Percentiles rank a stretch among this genome's conserved stretches.
Conservation (phyloP, 2,888 invertebrate genomes). For the Mactromeris polynyma region DNA sequence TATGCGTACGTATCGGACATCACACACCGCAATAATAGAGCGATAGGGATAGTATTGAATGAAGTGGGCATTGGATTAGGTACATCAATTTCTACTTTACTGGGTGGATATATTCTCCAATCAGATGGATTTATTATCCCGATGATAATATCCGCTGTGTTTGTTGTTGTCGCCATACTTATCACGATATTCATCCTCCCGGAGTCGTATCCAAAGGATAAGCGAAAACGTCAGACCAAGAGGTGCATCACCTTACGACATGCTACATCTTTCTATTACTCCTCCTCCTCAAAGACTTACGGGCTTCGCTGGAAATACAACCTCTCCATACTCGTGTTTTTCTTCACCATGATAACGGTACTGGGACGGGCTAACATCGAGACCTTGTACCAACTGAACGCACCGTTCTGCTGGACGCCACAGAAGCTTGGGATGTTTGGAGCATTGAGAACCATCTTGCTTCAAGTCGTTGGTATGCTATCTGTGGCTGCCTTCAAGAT, state of each 20-base stretch:
- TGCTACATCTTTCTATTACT: slow-evolving; percentile 16
- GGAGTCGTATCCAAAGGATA: slow-evolving; percentile 24
- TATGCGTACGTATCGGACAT: slow-evolving; percentile 30
- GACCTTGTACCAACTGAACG: slow-evolving; percentile 22
- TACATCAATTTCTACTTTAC: background rate
- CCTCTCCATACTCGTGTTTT: slow-evolving; percentile 17
- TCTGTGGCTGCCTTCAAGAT: background rate
- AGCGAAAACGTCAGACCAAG: background rate
- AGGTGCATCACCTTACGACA: background rate
- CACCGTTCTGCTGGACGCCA: slow-evolving; percentile 38
- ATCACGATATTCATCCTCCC: slow-evolving; percentile 23
- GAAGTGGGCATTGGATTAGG: slow-evolving; percentile 32
- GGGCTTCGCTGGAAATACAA: slow-evolving; percentile 22
- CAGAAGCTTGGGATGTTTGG: slow-evolving; percentile 18
- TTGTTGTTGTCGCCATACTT: background rate
- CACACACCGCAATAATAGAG: slow-evolving; percentile 15
- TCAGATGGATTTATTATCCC: slow-evolving; percentile 19
- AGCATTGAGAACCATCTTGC: background rate
- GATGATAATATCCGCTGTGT: background rate
- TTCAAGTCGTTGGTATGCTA: slow-evolving; percentile 29
- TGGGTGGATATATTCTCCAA: slow-evolving; percentile 18
- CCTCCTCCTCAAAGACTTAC: background rate
- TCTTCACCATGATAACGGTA: slow-evolving; percentile 20
- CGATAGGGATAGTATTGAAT: slow-evolving; percentile 29
- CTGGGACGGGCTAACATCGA: slow-evolving; percentile 14